Evolutionary conservation across 2,113 vertebrate genomes (phyloP).

Genomic region (Dicrurus megarhynchus): DNA sequence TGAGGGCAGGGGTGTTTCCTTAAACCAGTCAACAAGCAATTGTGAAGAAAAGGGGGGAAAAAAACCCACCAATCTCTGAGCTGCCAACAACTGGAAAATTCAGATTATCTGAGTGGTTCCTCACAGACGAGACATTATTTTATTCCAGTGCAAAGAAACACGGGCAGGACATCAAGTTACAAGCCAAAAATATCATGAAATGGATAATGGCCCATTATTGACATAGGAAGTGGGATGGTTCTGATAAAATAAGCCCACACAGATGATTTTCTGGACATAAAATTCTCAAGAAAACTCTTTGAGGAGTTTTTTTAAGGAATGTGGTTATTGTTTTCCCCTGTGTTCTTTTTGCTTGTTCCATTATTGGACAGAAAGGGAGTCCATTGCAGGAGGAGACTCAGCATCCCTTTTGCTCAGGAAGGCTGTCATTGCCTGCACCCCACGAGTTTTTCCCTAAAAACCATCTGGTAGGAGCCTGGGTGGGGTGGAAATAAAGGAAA

Average conservation of each 20-base stretch:
- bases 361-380: not conserved
- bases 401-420: not conserved
- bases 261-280: not conserved
- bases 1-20: not conserved
- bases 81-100: not conserved
- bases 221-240: constrained; percentile 13
- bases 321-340: not conserved
- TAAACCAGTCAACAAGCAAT: not conserved
- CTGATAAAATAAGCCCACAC: constrained; percentile 21
- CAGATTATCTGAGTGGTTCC: not conserved
- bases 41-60: not conserved
- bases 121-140: not conserved
- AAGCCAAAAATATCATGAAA: constrained; percentile 26
- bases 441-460: not conserved
- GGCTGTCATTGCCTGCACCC: not conserved
- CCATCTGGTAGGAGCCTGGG: not conserved
- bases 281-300: not conserved
- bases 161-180: not conserved
- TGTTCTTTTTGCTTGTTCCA: not conserved
- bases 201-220: not conserved
- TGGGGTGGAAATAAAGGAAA: not conserved
- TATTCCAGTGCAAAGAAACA: not conserved
- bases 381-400: not conserved
- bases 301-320: not conserved
- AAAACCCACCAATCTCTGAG: not conserved